A percentile compares a stretch with the other conserved stretches of the same genome.
Conservation (phyloP, 2,797 vertebrate genomes). For the Sebastes diaconus region DNA sequence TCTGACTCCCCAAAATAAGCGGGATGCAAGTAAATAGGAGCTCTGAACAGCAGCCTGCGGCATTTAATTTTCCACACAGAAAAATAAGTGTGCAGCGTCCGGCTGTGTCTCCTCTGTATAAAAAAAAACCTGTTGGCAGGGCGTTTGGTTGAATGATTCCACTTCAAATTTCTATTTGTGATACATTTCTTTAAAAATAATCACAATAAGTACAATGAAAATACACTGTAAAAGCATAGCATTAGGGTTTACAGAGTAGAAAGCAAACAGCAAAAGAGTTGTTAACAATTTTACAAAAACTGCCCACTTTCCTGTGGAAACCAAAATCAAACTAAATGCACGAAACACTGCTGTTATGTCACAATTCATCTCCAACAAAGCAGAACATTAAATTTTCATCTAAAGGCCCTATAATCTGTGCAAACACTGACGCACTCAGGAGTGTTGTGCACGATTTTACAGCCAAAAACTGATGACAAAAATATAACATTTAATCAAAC, state of each 20-base stretch:
- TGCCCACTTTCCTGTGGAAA: conserved; percentile 7
- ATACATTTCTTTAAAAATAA: conserved; percentile 33
- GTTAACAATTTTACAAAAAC: conserved; percentile 31
- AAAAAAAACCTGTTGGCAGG: conserved; percentile 71
- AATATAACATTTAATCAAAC: conserved; percentile 18
- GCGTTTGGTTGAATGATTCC: conserved; percentile 50
- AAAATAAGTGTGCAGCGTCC: conserved; percentile 54
- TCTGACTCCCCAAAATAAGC: conserved; percentile 58
- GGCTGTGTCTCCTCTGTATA: conserved; percentile 53
- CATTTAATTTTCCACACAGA: conserved; percentile 64
- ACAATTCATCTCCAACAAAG: conserved; percentile 20
- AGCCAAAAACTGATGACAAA: conserved; percentile 16
- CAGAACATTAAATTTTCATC: not conserved
- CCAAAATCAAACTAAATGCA: conserved; percentile 13
- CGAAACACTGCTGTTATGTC: conserved; percentile 17
- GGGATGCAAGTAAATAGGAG: conserved; percentile 57
- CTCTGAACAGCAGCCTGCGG: conserved; percentile 59
- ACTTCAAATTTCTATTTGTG: conserved; percentile 31
- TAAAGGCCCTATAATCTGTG: conserved; percentile 17
- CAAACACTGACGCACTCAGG: conserved; percentile 26
- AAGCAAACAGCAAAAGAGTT: conserved; percentile 26
- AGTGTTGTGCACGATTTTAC: not conserved
- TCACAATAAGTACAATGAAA: conserved; percentile 40
- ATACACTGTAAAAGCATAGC: conserved; percentile 22
- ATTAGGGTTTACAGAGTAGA: conserved; percentile 27